Evolutionary conservation across 2,113 vertebrate species (phyloP), one percentile per base, ranked within the genome.

Genomic region (Corydoras maculifer): DNA sequence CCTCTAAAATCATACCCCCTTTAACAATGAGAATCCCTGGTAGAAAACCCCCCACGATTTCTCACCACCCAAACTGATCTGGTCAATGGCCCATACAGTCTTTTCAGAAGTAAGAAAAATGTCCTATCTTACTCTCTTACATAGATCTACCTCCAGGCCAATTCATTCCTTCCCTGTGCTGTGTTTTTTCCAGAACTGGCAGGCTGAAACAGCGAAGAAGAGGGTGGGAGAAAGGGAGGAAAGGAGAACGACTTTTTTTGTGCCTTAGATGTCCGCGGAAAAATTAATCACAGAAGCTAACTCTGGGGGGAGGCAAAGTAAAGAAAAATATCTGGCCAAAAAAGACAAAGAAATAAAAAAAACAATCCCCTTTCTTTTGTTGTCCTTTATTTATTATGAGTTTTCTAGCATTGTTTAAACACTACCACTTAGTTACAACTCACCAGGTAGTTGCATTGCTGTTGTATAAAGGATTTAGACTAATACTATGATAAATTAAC

Each of bases 251-350:
- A 13, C 58, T 61, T 74, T 43, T 25, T 43, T 69, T 65, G 48
- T 68, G 75, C 64, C 65, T 88, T 82, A 57, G 54, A 57, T 57
- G 54, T 57, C 13, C 15, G 54, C 88, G 88, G 88, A 87, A 89
- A 43, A 88, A 88, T 88, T 82, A 88, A 90, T 91, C 85, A 90
- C 70, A 69, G 86, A 80, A 86, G 85, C 70, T 54, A 59, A 78
- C 87, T 86, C 68, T 75, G 74, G 69, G 73, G 59, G 79, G 72
- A 80, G 76, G 62, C 74, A 84, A 73, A 69, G 68, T 83, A 71
- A 75, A 87, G 82, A 88, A 88, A 84, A 84, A 86, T 87, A 89
- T 88, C 85, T 89, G 85, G 81, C 73, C 59, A 53, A 68, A 64
- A 76, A 73, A 65, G 59, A 75, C 73, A 51, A 61, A 58, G 62